These are phyloP conservation scores for Drosophila suzukii DNA, from an alignment of 1,140 invertebrate genomes.

Conservation along the genomic window DNA sequence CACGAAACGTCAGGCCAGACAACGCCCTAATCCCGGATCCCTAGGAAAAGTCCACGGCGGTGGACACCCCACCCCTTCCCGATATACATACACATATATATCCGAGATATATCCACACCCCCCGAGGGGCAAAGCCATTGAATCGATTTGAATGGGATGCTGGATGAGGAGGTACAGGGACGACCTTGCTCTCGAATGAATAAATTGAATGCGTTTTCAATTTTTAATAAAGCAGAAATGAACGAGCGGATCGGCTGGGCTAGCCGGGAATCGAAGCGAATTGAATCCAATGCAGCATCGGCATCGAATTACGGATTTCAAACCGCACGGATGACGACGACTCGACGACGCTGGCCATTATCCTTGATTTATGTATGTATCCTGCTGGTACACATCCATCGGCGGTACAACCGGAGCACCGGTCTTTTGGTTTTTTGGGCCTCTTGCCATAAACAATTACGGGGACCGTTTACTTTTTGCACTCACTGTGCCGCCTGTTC, in stretches of 20 bases:
- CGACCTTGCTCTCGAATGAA: slow-evolving; percentile 75
- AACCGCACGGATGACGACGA: slow-evolving; percentile 69
- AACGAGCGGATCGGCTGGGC: slow-evolving; percentile 33
- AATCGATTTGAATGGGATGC: slow-evolving; percentile 66
- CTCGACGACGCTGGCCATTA: slow-evolving; percentile 77
- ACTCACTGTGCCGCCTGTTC: slow-evolving; percentile 44
- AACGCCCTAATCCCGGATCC: slow-evolving; percentile 69
- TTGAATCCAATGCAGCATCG: slow-evolving; percentile 54
- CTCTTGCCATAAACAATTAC: slow-evolving; percentile 79
- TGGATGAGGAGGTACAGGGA: slow-evolving; percentile 13
- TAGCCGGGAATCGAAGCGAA: slow-evolving; percentile 16
- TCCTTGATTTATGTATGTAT: slow-evolving; percentile 80
- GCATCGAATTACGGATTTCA: slow-evolving; percentile 78
- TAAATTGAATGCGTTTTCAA: slow-evolving; percentile 83
- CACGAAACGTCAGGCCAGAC: slow-evolving; percentile 77
- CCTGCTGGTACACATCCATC: slow-evolving; percentile 64
- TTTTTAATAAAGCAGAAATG: slow-evolving; percentile 76
- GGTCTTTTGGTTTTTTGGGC: slow-evolving; percentile 17
- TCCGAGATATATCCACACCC: slow-evolving; percentile 20
- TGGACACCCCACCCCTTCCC: not conserved
- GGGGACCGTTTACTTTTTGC: slow-evolving; percentile 57
- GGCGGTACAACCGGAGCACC: not conserved
- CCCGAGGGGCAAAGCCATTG: slow-evolving; percentile 46
- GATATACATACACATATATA: not conserved
- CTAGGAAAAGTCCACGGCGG: slow-evolving; percentile 9